A percentile compares a stretch with the other conserved stretches of the same genome.
phyloP scores from a whole-genome alignment of 2,797 vertebrate genomes.

The Urosaurus nigricauda region DNA sequence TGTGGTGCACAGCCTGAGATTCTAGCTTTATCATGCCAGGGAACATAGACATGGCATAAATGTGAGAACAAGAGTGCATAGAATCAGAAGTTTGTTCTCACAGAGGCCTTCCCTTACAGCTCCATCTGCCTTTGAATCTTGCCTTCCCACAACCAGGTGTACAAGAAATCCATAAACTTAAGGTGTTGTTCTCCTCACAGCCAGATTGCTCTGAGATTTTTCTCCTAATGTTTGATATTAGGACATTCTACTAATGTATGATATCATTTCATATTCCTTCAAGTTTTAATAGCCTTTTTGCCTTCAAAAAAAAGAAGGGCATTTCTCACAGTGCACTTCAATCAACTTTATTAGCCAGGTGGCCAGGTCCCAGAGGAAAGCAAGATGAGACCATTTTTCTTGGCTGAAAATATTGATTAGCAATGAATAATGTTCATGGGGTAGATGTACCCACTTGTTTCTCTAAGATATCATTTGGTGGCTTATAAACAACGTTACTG shows the following conservation, averaged over 20 bases:
- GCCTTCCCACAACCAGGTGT: neutral
- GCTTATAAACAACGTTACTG: slow-evolving; percentile 23
- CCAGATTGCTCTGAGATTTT: neutral
- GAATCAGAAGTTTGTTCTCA: too few species aligned
- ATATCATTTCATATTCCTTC: neutral
- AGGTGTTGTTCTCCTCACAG: neutral
- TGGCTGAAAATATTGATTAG: slow-evolving; percentile 1
- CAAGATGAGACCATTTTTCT: neutral
- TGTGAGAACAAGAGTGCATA: too few species aligned
- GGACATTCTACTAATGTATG: neutral
- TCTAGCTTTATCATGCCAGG: too few species aligned
- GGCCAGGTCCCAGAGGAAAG: neutral
- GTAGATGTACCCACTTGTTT: neutral
- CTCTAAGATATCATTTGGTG: neutral
- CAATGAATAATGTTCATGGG: slow-evolving; percentile 36
- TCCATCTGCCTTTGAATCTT: neutral
- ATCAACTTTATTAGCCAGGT: slow-evolving; percentile 17
- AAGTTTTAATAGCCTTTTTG: neutral
- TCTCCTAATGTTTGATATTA: too few species aligned
- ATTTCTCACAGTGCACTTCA: slow-evolving; percentile 12
- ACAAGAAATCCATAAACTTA: neutral
- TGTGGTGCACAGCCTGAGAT: too few species aligned
- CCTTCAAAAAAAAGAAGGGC: neutral
- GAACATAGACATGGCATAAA: too few species aligned
- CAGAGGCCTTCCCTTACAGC: neutral